Base-by-base conservation (phyloP, 2,113 vertebrate genomes). In the Anoplopoma fimbria region DNA sequence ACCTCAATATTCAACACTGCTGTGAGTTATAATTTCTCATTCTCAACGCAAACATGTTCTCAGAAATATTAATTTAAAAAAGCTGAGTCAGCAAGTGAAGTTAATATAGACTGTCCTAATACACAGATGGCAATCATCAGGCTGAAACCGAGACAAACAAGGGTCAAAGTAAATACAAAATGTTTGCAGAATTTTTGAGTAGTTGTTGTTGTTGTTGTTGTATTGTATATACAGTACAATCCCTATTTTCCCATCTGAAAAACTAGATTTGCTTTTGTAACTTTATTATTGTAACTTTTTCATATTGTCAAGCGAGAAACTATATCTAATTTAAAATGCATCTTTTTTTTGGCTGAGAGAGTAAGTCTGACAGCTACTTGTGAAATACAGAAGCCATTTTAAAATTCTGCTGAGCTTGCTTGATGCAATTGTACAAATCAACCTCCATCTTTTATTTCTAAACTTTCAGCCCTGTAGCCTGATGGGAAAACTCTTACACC, bases 1-100 rank as follows among this genome's bases (percentile, higher is more conserved):
- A 79, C 42, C 68, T 85, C 82, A 89, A 76, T 88, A 84, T 87
- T 83, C 79, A 68, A n/a, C 53, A 38, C 68, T 60, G 75, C 68
- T 23, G 73, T 40, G 81, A 76, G 77, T 58, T 38, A 47, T 51
- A 45, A n/a, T n/a, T n/a, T n/a, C n/a, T n/a, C n/a, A n/a, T n/a
- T n/a, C n/a, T n/a, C n/a, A n/a, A n/a, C n/a, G n/a, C n/a, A n/a
- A n/a, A n/a, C n/a, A n/a, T n/a, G n/a, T n/a, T n/a, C n/a, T n/a
- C n/a, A n/a, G n/a, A n/a, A n/a, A n/a, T n/a, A n/a, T n/a, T n/a
- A n/a, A n/a, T n/a, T n/a, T n/a, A n/a, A n/a, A n/a, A n/a, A n/a
- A n/a, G n/a, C n/a, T n/a, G n/a, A n/a, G n/a, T n/a, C n/a, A n/a
- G n/a, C n/a, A n/a, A n/a, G n/a, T n/a, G n/a, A n/a, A n/a, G n/a